Percentiles rank a stretch among this genome's conserved stretches.
Evolutionary conservation across 2,888 invertebrate species (phyloP).

Genomic region (Colletes collaris): DNA sequence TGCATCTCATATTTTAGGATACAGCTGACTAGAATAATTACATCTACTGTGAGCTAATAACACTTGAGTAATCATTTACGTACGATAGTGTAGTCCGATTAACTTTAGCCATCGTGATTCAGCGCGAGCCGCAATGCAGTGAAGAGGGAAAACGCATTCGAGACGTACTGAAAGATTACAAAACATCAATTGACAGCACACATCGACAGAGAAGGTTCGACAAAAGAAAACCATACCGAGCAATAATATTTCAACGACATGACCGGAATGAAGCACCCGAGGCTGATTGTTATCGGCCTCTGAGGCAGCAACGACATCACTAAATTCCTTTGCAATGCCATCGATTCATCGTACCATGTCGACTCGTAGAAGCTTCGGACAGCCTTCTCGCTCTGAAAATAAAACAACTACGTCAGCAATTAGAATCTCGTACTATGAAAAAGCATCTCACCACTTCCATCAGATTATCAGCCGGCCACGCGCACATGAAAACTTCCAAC

Average conservation of each 20-base stretch:
- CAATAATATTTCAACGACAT: conserved; percentile 65
- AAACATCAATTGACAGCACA: too few relatives aligned
- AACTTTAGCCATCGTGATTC: too few relatives aligned
- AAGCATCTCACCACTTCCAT: conserved; percentile 56
- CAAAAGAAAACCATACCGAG: conserved; percentile 33
- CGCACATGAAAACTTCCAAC: conserved; percentile 68
- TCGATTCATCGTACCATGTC: conserved; percentile 28
- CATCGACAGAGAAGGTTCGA: background rate
- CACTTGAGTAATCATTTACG: too few relatives aligned
- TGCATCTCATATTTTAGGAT: too few relatives aligned
- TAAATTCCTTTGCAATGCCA: background rate
- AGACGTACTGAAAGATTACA: conserved; percentile 24
- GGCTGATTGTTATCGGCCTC: conserved; percentile 26
- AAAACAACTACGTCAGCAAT: background rate
- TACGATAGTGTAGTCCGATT: too few relatives aligned
- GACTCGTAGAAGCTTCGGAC: conserved; percentile 20
- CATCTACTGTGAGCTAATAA: too few relatives aligned
- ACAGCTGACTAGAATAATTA: too few relatives aligned
- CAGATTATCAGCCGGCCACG: conserved; percentile 72
- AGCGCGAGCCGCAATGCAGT: conserved; percentile 38
- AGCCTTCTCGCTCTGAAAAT: conserved; percentile 29
- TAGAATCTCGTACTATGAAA: background rate
- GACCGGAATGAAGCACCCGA: conserved; percentile 33
- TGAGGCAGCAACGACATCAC: conserved; percentile 23
- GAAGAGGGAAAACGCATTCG: conserved; percentile 22